Base-by-base conservation (phyloP, 2,797 vertebrate species). In the Acanthis flammea region DNA sequence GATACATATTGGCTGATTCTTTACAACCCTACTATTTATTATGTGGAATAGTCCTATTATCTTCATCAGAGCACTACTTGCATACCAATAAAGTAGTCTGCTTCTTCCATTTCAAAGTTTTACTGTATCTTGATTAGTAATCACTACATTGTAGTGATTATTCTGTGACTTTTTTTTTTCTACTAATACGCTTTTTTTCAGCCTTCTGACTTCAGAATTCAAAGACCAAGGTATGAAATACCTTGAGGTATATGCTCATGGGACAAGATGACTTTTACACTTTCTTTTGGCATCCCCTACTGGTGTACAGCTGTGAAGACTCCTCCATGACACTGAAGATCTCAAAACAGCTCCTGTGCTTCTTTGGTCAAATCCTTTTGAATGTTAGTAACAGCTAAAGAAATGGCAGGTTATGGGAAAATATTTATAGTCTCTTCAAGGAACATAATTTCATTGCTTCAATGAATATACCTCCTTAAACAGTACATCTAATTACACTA, bases 281-380 rank as follows among this genome's bases (percentile, higher is more conserved):
- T 95, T 93, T 60, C 48, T 93, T 94, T 68, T 92, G 78, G 62
- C 86, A 88, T 84, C 87, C 73, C 31, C 86, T 94, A 41, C 72
- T 68, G 89, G 93, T 73, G 7, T 53, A 55, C 30, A 50, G 24
- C 10, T 86, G 31, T 31, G 87, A 90, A 48, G 48, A n/a, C 19
- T 41, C 50, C 14, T 66, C 55, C 3, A 0, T 39, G 42, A 44
- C 22, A 65, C 2, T 2, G 14, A 68, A 44, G 14, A 33, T 44
- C 9, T 61, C 44, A 15, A 72, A 70, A 78, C 1, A 1, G 18
- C 7, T 90, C 55, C 4, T 54, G 5, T 14, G 18, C 7, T 35
- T 13, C 35, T 88, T 62, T 35, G 27, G 7, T 10, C 4, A 9
- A 71, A 44, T 71, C 16, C 3, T 66, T 72, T 39, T 35, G 31